Base-by-base conservation (phyloP, 2,113 vertebrate genomes). In the Pedetes capensis region DNA sequence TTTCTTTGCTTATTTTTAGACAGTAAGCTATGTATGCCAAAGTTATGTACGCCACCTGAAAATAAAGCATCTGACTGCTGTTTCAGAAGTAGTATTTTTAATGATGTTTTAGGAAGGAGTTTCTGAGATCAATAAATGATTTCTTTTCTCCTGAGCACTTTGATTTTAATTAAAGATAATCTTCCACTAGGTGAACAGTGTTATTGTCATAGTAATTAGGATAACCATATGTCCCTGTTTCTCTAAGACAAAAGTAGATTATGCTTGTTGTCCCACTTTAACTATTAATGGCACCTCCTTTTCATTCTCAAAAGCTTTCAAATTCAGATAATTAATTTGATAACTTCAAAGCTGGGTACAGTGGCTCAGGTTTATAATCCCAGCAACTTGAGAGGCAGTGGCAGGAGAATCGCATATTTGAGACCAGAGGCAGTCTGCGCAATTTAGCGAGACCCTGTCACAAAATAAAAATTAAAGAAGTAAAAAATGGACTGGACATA, bases 21-120 rank as follows among this genome's bases (percentile, higher is more conserved):
- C 23, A 59, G 25, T 88, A 72, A 94, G 16, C 23, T 88, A 85
- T 76, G 47, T 64, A 76, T 94, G 12, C 27, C 39, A 1, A 5
- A 44, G 94, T n/a, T n/a, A n/a, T n/a, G n/a, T n/a, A n/a, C n/a
- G n/a, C n/a, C 9, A 72, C 27, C 55, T 88, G 47, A 49, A 95
- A 78, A 91, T 92, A 80, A 96, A 88, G 37, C n/a, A 59, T 66
- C 49, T 44, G 42, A 84, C 53, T 91, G 47, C 49, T 72, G 71
- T 87, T 94, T 92, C 88, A 75, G 63, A 86, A 93, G 39, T 47
- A 80, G 42, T 80, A 66, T 95, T 92, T 83, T 89, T 39, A 69
- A 64, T 89, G 29, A 69, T 34, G 51, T 84, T 83, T 80, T n/a
- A 78, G 11, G 5, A 89, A 16, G 27, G 32, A 74, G 7, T 22